Conservation (phyloP, 2,797 vertebrate genomes). For the Tapera naevia region DNA sequence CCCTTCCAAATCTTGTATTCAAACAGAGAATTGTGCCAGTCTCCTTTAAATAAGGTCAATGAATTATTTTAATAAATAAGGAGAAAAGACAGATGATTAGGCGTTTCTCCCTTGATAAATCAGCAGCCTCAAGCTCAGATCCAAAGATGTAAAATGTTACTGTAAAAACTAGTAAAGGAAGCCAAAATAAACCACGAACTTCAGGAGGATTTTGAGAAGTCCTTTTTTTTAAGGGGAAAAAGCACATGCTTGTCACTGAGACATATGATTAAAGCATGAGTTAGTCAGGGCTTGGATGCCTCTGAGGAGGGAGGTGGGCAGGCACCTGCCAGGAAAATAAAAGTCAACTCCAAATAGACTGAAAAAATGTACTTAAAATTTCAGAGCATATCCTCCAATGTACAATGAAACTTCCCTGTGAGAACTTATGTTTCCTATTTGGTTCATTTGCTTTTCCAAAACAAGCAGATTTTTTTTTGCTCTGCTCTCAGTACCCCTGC, state of each 20-base stretch:
- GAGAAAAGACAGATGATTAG: slow-evolving; percentile 33
- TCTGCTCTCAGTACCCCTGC: slow-evolving; percentile 61
- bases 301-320: slow-evolving; percentile 61
- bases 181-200: slow-evolving; percentile 20
- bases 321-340: slow-evolving; percentile 70
- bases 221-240: slow-evolving; percentile 33
- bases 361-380: slow-evolving; percentile 58
- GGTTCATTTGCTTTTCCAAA: slow-evolving; percentile 70
- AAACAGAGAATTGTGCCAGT: neutral
- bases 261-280: slow-evolving; percentile 63
- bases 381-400: slow-evolving; percentile 51
- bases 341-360: slow-evolving; percentile 62
- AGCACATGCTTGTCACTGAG: slow-evolving; percentile 25
- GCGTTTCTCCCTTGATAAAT: slow-evolving; percentile 23
- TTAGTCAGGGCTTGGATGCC: slow-evolving; percentile 68
- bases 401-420: slow-evolving; percentile 44
- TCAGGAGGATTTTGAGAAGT: slow-evolving; percentile 20
- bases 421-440: slow-evolving; percentile 72
- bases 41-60: slow-evolving; percentile 31
- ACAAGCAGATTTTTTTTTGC: slow-evolving; percentile 63
- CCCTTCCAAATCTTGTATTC: neutral
- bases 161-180: slow-evolving; percentile 5
- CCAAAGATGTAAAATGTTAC: slow-evolving; percentile 52
- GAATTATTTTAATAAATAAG: slow-evolving; percentile 21
- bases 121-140: slow-evolving; percentile 14